Evolutionary conservation across 2,113 vertebrate genomes (phyloP).

Genomic region (Ailuropoda melanoleuca): DNA sequence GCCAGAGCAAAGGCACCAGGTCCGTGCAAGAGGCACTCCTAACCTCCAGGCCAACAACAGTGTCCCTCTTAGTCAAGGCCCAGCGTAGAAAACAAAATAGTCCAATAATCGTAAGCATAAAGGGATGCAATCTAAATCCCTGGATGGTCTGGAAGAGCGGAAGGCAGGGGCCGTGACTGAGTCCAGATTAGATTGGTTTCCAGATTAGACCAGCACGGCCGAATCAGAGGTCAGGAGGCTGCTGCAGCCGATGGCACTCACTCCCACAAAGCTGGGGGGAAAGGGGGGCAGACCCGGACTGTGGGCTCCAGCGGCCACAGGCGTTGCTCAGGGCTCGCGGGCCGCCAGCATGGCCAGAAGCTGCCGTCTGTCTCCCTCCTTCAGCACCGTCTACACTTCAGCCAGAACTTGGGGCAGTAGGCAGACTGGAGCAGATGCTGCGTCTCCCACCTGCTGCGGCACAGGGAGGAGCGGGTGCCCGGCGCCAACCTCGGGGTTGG

Average conservation of each 20-base stretch:
- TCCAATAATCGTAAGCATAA: not conserved
- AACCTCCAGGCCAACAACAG: not conserved
- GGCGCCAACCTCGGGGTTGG: accelerated
- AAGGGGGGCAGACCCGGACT: not conserved
- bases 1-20: not conserved
- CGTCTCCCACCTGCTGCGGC: accelerated
- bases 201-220: not conserved
- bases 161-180: not conserved
- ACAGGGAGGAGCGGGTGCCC: not conserved
- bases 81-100: not conserved
- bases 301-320: not conserved
- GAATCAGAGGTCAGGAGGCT: not conserved
- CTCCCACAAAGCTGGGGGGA: not conserved
- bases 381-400: not conserved
- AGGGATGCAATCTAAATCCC: not conserved
- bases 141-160: too few species aligned
- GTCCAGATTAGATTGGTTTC: not conserved
- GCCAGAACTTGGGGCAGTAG: not conserved
- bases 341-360: not conserved
- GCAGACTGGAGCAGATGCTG: not conserved
- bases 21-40: not conserved
- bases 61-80: not conserved
- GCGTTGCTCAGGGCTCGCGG: not conserved
- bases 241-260: not conserved
- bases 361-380: not conserved